Evolutionary conservation across 2,113 vertebrate species (phyloP).

Genomic region (Toxotes jaculatrix): DNA sequence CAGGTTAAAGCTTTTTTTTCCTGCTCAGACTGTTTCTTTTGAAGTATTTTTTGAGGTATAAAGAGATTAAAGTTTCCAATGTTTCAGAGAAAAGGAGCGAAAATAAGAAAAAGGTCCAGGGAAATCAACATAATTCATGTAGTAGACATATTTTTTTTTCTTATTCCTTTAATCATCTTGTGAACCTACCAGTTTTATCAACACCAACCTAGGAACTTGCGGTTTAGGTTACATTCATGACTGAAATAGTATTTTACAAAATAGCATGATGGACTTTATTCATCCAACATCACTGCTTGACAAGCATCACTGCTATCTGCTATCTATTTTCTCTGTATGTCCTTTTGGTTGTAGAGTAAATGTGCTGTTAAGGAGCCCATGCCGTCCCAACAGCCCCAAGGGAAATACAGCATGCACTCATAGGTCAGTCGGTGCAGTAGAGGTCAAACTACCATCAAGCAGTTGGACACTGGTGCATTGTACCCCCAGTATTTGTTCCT

Average conservation of each 20-base stretch:
- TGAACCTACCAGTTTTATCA: background rate
- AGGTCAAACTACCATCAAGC: constrained; percentile 29
- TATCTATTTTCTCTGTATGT: constrained; percentile 1
- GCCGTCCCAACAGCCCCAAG: background rate
- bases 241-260: background rate
- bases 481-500: constrained; percentile 19
- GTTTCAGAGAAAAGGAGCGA: background rate
- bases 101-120: background rate
- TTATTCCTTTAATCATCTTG: background rate
- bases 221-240: background rate
- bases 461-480: constrained; percentile 4
- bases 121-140: background rate
- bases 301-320: no score
- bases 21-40: background rate
- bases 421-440: constrained; percentile 4
- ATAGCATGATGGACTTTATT: constrained; percentile 11
- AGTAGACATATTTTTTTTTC: background rate
- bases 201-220: background rate
- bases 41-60: background rate
- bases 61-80: background rate
- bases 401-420: background rate
- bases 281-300: background rate
- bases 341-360: background rate
- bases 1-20: background rate
- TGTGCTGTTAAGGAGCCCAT: background rate